phyloP scores from a whole-genome alignment of 2,797 vertebrate species.

The Coendou prehensilis region DNA sequence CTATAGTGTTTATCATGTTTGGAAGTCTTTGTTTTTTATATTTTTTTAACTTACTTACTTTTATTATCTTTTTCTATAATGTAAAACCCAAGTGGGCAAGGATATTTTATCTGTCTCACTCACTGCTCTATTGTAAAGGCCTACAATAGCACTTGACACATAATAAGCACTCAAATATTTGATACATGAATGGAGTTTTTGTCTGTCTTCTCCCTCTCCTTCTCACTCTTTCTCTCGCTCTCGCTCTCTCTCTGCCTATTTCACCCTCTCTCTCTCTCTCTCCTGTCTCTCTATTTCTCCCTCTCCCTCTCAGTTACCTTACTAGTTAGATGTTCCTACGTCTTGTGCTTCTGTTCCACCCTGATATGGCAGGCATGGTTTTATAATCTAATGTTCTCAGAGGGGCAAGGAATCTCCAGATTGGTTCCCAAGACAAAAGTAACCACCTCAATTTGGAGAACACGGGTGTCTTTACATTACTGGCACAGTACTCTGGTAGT shows the following conservation, averaged over 20 bases:
- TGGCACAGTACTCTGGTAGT: not conserved
- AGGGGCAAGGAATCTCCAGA: not conserved
- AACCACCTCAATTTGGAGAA: not conserved
- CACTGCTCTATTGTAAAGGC: not conserved
- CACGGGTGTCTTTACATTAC: not conserved
- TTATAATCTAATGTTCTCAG: not conserved
- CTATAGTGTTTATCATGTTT: not conserved
- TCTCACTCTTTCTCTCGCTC: not conserved
- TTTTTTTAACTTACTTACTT: not conserved
- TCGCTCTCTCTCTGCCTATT: not conserved
- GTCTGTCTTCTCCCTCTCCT: not conserved
- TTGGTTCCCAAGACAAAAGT: not conserved
- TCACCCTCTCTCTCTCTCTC: not conserved
- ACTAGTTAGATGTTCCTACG: not conserved
- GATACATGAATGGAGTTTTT: not conserved
- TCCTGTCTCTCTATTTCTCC: not conserved
- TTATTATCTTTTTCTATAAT: not conserved
- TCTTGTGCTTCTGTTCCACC: not conserved
- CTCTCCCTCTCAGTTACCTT: not conserved
- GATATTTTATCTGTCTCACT: not conserved
- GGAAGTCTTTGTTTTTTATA: constrained; percentile 3
- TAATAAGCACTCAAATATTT: not conserved
- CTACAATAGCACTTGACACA: not conserved
- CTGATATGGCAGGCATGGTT: not conserved
- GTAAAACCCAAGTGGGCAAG: not conserved